Percentiles rank a stretch among this genome's conserved stretches.
These are phyloP conservation scores for Brachyptera risi DNA, from an alignment of 2,888 invertebrate species.

Conservation along the genomic window DNA sequence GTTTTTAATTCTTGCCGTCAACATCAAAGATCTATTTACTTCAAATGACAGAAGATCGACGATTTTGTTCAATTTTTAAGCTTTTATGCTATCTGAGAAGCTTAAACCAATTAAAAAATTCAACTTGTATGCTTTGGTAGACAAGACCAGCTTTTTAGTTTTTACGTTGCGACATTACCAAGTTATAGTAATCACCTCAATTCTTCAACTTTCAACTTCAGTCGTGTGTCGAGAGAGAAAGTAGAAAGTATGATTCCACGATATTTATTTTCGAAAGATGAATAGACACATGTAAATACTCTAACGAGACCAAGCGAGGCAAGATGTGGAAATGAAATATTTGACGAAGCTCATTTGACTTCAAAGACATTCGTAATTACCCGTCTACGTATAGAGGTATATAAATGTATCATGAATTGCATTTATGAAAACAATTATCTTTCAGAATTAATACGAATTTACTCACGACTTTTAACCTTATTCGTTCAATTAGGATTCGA, in stretches of 20 bases:
- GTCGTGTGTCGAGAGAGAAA: background rate
- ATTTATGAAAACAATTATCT: constrained; percentile 17
- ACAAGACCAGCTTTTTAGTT: background rate
- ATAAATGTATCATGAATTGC: constrained; percentile 3
- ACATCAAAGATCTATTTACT: constrained; percentile 16
- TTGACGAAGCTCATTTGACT: constrained; percentile 5
- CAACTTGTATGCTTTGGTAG: background rate
- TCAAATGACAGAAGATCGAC: constrained; percentile 8
- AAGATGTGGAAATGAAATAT: too few relatives aligned
- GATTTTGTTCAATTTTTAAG: constrained; percentile 15
- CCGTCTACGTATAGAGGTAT: too few relatives aligned
- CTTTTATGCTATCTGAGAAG: constrained; percentile 2
- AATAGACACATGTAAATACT: background rate
- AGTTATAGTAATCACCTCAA: constrained; percentile 18
- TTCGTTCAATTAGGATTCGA: background rate
- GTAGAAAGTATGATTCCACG: background rate
- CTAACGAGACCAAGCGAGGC: too few relatives aligned
- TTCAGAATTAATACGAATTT: background rate
- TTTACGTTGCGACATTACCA: constrained; percentile 6
- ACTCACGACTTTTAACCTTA: constrained; percentile 8
- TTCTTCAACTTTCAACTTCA: constrained; percentile 19
- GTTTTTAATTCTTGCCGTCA: constrained; percentile 8
- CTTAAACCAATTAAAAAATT: constrained; percentile 17
- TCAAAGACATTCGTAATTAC: constrained; percentile 8
- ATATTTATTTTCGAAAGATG: background rate